phyloP scores from a whole-genome alignment of 2,113 vertebrate species.

The Rutilus rutilus region DNA sequence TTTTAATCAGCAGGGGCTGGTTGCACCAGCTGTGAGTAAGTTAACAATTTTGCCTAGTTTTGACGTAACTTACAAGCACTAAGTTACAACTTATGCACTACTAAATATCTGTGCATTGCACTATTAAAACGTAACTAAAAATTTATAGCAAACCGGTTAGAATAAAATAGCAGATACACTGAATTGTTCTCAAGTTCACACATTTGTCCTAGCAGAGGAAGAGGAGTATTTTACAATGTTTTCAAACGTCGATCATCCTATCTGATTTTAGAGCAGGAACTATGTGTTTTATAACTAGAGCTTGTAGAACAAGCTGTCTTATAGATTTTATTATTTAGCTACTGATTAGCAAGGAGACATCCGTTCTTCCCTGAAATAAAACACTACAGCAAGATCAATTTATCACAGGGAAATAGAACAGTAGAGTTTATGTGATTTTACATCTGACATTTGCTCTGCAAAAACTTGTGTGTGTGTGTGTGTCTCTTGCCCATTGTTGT shows the following conservation, averaged over 20 bases:
- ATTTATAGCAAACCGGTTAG: too few species aligned
- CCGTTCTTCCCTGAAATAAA: slow-evolving; percentile 4
- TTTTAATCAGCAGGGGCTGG: not conserved
- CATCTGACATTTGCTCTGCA: not conserved
- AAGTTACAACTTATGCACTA: not conserved
- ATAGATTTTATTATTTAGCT: not conserved
- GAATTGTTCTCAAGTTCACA: not conserved
- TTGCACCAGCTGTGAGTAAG: not conserved
- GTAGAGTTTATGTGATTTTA: not conserved
- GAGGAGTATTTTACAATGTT: not conserved
- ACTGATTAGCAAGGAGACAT: not conserved
- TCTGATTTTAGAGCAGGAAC: not conserved
- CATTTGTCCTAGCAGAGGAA: too few species aligned
- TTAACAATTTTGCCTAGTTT: not conserved
- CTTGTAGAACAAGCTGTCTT: not conserved
- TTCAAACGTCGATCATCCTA: not conserved
- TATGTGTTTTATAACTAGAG: not conserved
- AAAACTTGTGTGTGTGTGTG: not conserved
- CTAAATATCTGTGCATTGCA: not conserved
- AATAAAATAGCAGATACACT: not conserved
- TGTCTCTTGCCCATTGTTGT: too few species aligned
- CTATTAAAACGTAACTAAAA: not conserved
- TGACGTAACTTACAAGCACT: not conserved
- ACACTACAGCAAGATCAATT: not conserved
- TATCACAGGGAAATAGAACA: not conserved